A percentile compares a stretch with the other conserved stretches of the same genome.
phyloP scores from a whole-genome alignment of 1,140 invertebrate genomes.

The Cotesia chilonis region DNA sequence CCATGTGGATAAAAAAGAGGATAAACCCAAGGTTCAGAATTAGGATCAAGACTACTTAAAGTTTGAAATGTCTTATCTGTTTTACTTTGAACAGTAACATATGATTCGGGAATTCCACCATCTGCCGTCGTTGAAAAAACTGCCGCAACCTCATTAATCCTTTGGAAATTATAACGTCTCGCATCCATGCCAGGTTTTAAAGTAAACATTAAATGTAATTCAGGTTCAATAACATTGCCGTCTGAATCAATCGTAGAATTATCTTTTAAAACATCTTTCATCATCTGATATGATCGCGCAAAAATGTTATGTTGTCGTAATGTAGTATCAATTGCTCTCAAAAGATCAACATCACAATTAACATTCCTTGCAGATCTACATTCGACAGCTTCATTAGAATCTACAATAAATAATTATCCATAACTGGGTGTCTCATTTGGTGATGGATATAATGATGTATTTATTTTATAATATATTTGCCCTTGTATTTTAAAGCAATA shows the following conservation, averaged over 20 bases:
- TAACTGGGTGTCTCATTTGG: conserved; percentile 4
- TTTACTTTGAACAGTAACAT: background rate
- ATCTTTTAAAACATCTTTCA: conserved; percentile 16
- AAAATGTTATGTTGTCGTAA: conserved; percentile 20
- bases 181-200: conserved; percentile 17
- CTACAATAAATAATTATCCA: conserved; percentile 25
- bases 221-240: conserved; percentile 13
- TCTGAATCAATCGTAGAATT: background rate
- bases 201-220: conserved; percentile 25
- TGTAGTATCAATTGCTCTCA: conserved; percentile 3
- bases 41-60: conserved; percentile 2
- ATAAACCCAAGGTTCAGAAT: conserved; percentile 2
- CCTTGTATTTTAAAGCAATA: no score
- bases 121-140: conserved; percentile 28
- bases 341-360: background rate
- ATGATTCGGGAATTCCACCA: conserved; percentile 31
- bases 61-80: conserved; percentile 7
- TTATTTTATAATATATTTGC: no score
- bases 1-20: conserved; percentile 31
- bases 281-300: conserved; percentile 24
- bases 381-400: conserved; percentile 1
- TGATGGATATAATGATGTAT: background rate
- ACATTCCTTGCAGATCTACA: background rate
- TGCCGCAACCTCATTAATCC: conserved; percentile 24
- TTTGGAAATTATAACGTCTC: conserved; percentile 24